Percentiles rank a stretch among this genome's conserved stretches.
Evolutionary conservation across 2,888 invertebrate genomes (phyloP).

Genomic region (Xanthorhoe designata): DNA sequence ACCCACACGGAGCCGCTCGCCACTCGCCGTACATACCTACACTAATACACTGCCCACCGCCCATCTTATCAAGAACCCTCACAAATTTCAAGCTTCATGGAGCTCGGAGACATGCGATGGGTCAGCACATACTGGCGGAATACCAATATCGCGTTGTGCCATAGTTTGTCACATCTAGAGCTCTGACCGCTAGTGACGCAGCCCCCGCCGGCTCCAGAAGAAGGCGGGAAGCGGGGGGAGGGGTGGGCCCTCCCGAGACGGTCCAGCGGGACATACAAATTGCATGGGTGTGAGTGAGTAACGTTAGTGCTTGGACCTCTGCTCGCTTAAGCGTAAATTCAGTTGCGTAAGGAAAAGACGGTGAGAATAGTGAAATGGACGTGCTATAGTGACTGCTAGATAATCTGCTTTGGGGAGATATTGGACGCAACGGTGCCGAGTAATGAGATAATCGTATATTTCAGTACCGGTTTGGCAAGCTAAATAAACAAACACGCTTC

Average conservation of each 20-base stretch:
- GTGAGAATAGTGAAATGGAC: slow-evolving; percentile 65
- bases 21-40: slow-evolving; percentile 78
- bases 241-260: slow-evolving; percentile 52
- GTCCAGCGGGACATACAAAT: slow-evolving; percentile 71
- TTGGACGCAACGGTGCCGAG: slow-evolving; percentile 62
- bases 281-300: slow-evolving; percentile 82
- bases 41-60: slow-evolving; percentile 61
- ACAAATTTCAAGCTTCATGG: slow-evolving; percentile 41
- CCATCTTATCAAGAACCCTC: slow-evolving; percentile 58
- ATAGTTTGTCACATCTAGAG: slow-evolving; percentile 78
- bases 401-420: slow-evolving; percentile 49
- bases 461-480: slow-evolving; percentile 38
- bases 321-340: slow-evolving; percentile 83
- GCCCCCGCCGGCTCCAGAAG: slow-evolving; percentile 64
- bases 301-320: slow-evolving; percentile 79
- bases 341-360: slow-evolving; percentile 84
- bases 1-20: slow-evolving; percentile 82
- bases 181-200: slow-evolving; percentile 72
- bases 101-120: slow-evolving; percentile 51
- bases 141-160: slow-evolving; percentile 80
- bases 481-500: neutral
- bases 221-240: slow-evolving; percentile 55
- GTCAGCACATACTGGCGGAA: slow-evolving; percentile 57
- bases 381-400: slow-evolving; percentile 32
- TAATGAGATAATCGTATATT: slow-evolving; percentile 59